Evolutionary conservation across 2,113 vertebrate species (phyloP), one percentile per base, ranked within the genome.

Genomic region (Alethe diademata): DNA sequence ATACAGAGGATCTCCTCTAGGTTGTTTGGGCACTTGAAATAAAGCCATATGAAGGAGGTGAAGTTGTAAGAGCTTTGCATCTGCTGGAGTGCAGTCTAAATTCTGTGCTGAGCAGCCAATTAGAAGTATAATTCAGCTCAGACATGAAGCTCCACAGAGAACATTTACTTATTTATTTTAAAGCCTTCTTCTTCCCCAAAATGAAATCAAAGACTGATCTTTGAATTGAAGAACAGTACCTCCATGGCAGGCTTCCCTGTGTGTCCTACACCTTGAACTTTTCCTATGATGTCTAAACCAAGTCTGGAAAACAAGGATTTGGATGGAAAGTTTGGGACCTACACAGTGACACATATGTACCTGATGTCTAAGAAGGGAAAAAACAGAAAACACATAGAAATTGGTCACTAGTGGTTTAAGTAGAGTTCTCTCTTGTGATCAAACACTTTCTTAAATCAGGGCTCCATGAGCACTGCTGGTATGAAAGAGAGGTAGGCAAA

Each of bases 281-380:
- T 64, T 70, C 18, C 38, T 40, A 2, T 7, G 11, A 17, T 16
- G 19, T 8, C 16, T n/a, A 65, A 73, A 69, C 4, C 22, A 73
- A 50, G 33, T 4, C 60, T 45, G 23, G 11, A 64, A 82, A 86
- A 86, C 4, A 72, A 76, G 22, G 17, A 42, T 45, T 82, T 80
- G 18, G 1, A 22, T 31, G 19, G 29, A 22, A 73, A 36, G 3
- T 64, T 31, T 42, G 22, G 45, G n/a, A 69, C 8, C 16, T 35
- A 18, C 5, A 3, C 23, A 14, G 23, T 43, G 38, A 47, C 5
- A 7, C 14, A 8, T 7, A 12, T 3, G 3, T 53, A 35, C 8
- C 35, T 40, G 5, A 18, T 26, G 11, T 20, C 40, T 40, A 64
- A 64, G 42, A 76, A 24, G 6, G n/a, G 9, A 20, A 43, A 50